phyloP scores from a whole-genome alignment of 1,140 invertebrate species.

The Lasioglossum albipes region DNA sequence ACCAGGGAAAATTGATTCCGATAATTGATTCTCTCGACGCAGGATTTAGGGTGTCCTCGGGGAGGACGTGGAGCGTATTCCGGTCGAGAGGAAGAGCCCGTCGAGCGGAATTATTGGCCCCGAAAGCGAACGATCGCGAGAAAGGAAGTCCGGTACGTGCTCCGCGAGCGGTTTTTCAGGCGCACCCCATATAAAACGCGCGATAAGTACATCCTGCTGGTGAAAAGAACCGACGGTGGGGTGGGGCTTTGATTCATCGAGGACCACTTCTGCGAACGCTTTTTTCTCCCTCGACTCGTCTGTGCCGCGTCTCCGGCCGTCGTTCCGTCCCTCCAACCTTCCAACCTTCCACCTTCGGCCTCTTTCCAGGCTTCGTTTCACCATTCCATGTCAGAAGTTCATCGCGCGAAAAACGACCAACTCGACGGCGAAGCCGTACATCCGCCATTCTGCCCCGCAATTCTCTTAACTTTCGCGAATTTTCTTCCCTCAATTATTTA shows the following conservation, averaged over 20 bases:
- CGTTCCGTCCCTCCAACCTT: constrained; percentile 15
- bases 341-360: not conserved
- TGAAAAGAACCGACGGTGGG: constrained; percentile 27
- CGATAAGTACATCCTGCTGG: constrained; percentile 40
- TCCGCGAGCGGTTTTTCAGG: constrained; percentile 34
- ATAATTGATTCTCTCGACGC: no score
- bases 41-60: not conserved
- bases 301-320: constrained; percentile 23
- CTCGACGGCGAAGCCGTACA: constrained; percentile 21
- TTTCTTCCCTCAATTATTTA: no score
- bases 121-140: not conserved
- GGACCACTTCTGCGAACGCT: constrained; percentile 57
- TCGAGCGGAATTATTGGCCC: not conserved
- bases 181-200: constrained; percentile 29
- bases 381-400: constrained; percentile 39
- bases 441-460: not conserved
- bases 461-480: not conserved
- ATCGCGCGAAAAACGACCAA: constrained; percentile 27
- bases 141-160: constrained; percentile 5
- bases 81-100: not conserved
- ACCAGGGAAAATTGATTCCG: no score
- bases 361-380: constrained; percentile 37
- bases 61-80: not conserved
- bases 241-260: constrained; percentile 57
- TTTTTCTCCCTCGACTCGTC: constrained; percentile 23